phyloP scores from a whole-genome alignment of 2,113 vertebrate species.

The human (Homo sapiens) region GRCh38 chr6:130093501-130094000 shows the following conservation, averaged over 20 bases:
- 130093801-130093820: not conserved
- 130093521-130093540: not conserved
- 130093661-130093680: not conserved
- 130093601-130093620: not conserved
- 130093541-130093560: not conserved
- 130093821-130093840: not conserved
- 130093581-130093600: not conserved
- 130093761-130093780: not conserved
- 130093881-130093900: not conserved
- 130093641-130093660: not conserved
- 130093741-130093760: not conserved
- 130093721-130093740: not conserved
- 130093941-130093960: not conserved
- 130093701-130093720: not conserved
- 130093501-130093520: not conserved
- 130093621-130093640: not conserved
- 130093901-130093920: not conserved
- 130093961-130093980: not conserved
- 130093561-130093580: not conserved
- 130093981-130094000: not conserved
- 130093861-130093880: not conserved
- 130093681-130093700: not conserved
- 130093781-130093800: accelerated
- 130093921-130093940: not conserved
- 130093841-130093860: not conserved